phyloP scores from a whole-genome alignment of 2,113 vertebrate genomes.

The Phocoena sinus region DNA sequence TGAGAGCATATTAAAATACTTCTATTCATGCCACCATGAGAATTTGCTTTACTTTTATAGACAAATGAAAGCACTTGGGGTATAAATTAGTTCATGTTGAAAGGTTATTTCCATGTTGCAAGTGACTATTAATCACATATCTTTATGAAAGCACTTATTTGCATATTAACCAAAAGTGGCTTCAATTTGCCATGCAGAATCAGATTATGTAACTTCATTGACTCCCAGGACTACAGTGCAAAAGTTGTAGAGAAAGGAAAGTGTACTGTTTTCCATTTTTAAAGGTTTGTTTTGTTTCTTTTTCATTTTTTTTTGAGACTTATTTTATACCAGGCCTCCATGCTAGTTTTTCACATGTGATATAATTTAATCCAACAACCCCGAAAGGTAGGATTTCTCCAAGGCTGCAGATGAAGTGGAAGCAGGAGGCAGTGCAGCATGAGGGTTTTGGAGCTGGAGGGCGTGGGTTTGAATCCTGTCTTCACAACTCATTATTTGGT shows the following conservation, averaged over 20 bases:
- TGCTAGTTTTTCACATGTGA: not conserved
- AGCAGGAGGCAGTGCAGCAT: rapidly evolving
- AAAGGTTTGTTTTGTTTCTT: not conserved
- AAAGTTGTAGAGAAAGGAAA: not conserved
- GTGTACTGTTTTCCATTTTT: not conserved
- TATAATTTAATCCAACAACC: not conserved
- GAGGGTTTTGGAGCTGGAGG: not conserved
- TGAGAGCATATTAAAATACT: not conserved
- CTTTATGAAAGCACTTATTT: not conserved
- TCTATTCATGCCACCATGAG: not conserved
- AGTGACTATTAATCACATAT: not conserved
- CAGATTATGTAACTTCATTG: not conserved
- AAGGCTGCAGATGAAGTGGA: not conserved
- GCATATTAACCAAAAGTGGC: not conserved
- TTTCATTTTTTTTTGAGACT: not conserved
- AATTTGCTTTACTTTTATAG: not conserved
- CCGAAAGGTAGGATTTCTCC: not conserved
- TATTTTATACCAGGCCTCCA: not conserved
- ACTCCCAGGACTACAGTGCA: not conserved
- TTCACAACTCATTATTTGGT: not conserved
- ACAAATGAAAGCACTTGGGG: not conserved
- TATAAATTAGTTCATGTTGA: not conserved
- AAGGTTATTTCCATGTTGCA: constrained; percentile 2
- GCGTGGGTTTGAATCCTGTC: not conserved
- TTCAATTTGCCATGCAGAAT: not conserved